phyloP scores from a whole-genome alignment of 1,140 invertebrate genomes.

The Pseudomyrmex pallidus region DNA sequence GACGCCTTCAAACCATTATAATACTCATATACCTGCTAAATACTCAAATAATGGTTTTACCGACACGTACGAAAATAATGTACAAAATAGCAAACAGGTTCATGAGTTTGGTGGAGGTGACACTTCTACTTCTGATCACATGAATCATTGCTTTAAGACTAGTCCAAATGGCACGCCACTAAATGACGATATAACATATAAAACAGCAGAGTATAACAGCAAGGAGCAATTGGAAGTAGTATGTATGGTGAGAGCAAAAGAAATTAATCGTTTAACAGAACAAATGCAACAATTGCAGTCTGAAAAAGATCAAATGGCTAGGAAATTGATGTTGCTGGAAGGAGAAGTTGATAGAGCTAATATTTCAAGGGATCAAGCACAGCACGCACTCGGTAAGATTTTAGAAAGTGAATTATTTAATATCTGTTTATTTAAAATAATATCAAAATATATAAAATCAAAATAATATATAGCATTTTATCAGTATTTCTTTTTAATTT shows the following conservation, averaged over 20 bases:
- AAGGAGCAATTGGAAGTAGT: constrained; percentile 80
- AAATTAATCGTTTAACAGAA: constrained; percentile 77
- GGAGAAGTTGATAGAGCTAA: constrained; percentile 76
- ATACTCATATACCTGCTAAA: constrained; percentile 65
- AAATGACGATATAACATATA: constrained; percentile 74
- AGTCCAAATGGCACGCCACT: constrained; percentile 75
- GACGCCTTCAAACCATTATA: constrained; percentile 82
- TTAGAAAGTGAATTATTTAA: not conserved
- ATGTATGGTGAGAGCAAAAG: constrained; percentile 75
- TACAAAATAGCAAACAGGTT: constrained; percentile 63
- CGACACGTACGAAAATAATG: constrained; percentile 75
- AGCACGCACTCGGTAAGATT: constrained; percentile 77
- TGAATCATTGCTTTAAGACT: constrained; percentile 76
- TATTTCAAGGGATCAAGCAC: constrained; percentile 77
- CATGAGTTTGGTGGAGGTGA: constrained; percentile 73
- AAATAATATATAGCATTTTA: not conserved
- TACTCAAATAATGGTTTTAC: constrained; percentile 79
- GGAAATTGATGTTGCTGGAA: constrained; percentile 76
- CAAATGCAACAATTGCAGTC: constrained; percentile 74
- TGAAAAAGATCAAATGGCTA: constrained; percentile 72
- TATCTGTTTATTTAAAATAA: not conserved
- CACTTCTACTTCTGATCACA: constrained; percentile 75
- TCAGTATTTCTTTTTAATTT: not conserved
- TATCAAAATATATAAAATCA: constrained; percentile 1
- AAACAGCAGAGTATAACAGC: constrained; percentile 77